Evolutionary conservation across 2,797 vertebrate species (phyloP), one percentile per base, ranked within the genome.

Genomic region (Naso thynnoides): DNA sequence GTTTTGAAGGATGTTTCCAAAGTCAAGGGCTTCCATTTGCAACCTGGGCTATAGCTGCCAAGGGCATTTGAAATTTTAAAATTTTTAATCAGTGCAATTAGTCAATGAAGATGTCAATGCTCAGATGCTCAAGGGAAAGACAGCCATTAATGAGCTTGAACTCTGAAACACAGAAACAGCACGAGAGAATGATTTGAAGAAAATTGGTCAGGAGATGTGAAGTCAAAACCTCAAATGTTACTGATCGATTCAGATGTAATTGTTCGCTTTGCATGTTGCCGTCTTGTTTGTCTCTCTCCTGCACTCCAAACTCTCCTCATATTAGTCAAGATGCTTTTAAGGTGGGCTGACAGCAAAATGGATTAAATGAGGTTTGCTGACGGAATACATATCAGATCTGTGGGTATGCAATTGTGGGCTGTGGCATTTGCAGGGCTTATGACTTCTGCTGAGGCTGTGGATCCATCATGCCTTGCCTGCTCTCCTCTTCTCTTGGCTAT

Each of bases 321-420:
- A 88, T 86, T 86, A 83, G 81, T 76, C 39, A 24, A 83, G 79
- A 83, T 85, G 82, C 84, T 87, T 89, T 93, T 81, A 86, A 89
- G 79, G 81, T 78, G 67, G 50, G 75, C 88, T 92, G 93, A 95
- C 91, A 94, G 91, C 82, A 87, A 93, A 93, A 94, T 91, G 88
- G 89, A 94, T 95, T 93, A 93, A 94, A 94, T 85, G 72, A 83
- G 78, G 88, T 90, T 92, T 92, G 92, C 92, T 91, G 92, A 94
- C 84, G 67, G 92, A 93, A 94, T 92, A 91, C 91, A 91, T 92
- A 91, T 91, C 78, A 92, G 92, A 93, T 90, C 87, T 93, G 86
- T 73, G 73, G 84, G 62, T 84, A 83, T 86, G 89, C 91, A 88
- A 88, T 89, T 90, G 89, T 89, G 85, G 87, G 84, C 79, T 86